Conservation (phyloP, 2,888 invertebrate species). For the Melanophora roralis region DNA sequence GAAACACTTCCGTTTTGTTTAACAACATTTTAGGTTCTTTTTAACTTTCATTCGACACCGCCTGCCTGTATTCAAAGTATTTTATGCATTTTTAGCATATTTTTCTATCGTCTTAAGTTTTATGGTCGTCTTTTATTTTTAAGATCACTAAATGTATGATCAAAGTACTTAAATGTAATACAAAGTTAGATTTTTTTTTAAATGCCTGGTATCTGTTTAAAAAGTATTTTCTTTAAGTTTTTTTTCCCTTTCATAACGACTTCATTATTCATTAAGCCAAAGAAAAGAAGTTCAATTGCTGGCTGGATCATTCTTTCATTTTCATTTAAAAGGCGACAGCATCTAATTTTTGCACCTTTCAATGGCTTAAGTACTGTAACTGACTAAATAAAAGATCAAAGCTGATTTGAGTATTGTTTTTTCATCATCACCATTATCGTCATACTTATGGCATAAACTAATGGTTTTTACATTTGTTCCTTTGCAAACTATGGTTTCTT, state of each 20-base stretch:
- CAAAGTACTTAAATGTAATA: conserved; percentile 10
- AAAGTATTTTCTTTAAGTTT: background rate
- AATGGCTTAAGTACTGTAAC: conserved; percentile 57
- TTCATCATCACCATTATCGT: conserved; percentile 25
- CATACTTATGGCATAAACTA: conserved; percentile 51
- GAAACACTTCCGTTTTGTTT: conserved; percentile 71
- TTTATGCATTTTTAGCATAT: conserved; percentile 3
- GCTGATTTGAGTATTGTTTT: conserved; percentile 51
- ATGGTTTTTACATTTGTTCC: conserved; percentile 46
- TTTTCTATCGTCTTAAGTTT: background rate
- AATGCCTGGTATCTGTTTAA: background rate
- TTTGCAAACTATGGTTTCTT: conserved; percentile 6
- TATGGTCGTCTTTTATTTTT: conserved; percentile 13
- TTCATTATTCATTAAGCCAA: conserved; percentile 37
- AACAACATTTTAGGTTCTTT: conserved; percentile 41
- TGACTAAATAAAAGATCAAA: conserved; percentile 60
- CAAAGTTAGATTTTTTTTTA: background rate
- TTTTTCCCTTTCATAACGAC: conserved; percentile 32
- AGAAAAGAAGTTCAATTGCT: conserved; percentile 24
- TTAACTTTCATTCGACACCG: conserved; percentile 23
- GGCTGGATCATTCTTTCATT: conserved; percentile 28
- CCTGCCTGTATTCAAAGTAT: conserved; percentile 15
- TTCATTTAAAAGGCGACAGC: conserved; percentile 56
- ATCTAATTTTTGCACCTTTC: conserved; percentile 61
- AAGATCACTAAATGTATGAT: conserved; percentile 46